These are phyloP conservation scores for Rhabdomys dilectus DNA, from an alignment of 2,113 vertebrate species.

Conservation along the genomic window DNA sequence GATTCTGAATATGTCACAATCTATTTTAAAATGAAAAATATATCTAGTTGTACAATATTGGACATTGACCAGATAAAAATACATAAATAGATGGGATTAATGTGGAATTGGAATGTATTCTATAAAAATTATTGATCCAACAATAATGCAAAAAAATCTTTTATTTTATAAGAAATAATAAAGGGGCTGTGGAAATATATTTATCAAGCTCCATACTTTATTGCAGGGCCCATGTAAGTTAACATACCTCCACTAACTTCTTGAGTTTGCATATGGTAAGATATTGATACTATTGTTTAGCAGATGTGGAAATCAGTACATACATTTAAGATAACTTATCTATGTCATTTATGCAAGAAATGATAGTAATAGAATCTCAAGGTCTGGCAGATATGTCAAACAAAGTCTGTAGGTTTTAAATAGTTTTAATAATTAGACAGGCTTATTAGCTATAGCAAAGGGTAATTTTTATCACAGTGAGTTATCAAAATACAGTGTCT, in stretches of 20 bases:
- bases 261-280: neutral
- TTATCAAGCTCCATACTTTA: neutral
- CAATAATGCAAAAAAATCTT: slow-evolving; percentile 24
- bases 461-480: neutral
- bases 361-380: neutral
- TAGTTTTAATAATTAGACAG: neutral
- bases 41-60: neutral
- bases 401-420: neutral
- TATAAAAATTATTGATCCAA: slow-evolving; percentile 16
- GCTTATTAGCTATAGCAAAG: neutral
- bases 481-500: neutral
- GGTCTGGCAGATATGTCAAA: neutral
- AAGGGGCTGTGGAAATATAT: neutral
- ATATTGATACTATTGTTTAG: neutral
- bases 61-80: neutral
- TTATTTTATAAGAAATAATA: neutral
- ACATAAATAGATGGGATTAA: neutral
- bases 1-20: neutral
- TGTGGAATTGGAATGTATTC: neutral
- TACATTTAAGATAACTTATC: neutral
- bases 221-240: neutral
- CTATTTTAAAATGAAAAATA: neutral
- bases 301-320: neutral
- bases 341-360: neutral
- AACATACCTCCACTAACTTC: neutral